phyloP scores from a whole-genome alignment of 2,888 invertebrate species.

The Plemyria rubiginata region DNA sequence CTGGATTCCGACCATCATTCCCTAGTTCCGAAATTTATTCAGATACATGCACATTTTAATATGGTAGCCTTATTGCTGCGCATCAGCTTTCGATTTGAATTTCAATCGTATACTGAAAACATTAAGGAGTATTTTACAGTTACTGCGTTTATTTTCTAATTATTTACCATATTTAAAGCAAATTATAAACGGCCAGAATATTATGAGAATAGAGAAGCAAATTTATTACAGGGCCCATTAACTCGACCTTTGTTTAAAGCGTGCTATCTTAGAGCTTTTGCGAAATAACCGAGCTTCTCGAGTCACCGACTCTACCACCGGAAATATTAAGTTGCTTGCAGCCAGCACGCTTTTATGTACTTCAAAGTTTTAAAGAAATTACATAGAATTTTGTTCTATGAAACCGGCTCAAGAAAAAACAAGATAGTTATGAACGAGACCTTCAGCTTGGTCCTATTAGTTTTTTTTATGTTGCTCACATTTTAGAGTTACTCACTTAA shows the following conservation, averaged over 20 bases:
- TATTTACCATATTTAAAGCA: slow-evolving; percentile 36
- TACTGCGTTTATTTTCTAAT: slow-evolving; percentile 24
- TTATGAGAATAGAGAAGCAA: slow-evolving; percentile 32
- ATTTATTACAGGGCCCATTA: slow-evolving; percentile 32
- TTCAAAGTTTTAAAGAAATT: too few species aligned
- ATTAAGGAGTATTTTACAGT: slow-evolving; percentile 14
- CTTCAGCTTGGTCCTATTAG: too few species aligned
- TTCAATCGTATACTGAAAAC: slow-evolving; percentile 15
- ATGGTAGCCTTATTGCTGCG: slow-evolving; percentile 42
- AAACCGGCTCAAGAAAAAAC: too few species aligned
- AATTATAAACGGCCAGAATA: slow-evolving; percentile 33
- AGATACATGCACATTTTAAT: slow-evolving; percentile 68
- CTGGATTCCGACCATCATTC: slow-evolving; percentile 46
- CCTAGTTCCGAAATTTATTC: slow-evolving; percentile 53
- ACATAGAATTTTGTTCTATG: too few species aligned
- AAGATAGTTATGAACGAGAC: too few species aligned
- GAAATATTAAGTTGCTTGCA: background rate
- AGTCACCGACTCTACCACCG: background rate
- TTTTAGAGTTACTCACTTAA: too few species aligned
- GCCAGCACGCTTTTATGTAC: too few species aligned
- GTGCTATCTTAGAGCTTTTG: slow-evolving; percentile 28
- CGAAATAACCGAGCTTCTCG: slow-evolving; percentile 17
- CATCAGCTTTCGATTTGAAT: slow-evolving; percentile 5
- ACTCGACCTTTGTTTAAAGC: slow-evolving; percentile 31
- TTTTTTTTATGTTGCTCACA: too few species aligned